These are phyloP conservation scores for Indicator maculatus DNA, from an alignment of 2,113 vertebrate species.

Conservation along the genomic window DNA sequence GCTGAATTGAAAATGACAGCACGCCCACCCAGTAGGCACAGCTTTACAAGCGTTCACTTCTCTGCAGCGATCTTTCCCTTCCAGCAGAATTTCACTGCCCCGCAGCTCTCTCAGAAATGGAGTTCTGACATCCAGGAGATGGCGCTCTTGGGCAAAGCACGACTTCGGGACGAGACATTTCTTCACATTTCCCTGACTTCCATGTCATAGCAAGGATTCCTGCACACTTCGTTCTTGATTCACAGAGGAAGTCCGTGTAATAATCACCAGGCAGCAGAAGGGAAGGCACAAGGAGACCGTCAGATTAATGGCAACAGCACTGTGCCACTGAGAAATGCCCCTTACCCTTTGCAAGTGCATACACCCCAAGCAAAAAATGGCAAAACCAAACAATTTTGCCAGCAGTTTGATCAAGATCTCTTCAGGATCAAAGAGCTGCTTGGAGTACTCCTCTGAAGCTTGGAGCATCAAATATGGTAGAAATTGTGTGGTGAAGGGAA, in stretches of 20 bases:
- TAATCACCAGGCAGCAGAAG: background rate
- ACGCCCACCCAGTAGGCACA: background rate
- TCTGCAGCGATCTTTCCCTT: background rate
- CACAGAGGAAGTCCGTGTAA: background rate
- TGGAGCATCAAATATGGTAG: background rate
- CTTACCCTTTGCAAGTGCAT: rapidly evolving
- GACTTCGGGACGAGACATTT: background rate
- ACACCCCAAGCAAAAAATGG: background rate
- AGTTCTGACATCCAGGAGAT: constrained; percentile 31
- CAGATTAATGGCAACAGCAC: background rate
- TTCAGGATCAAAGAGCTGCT: background rate
- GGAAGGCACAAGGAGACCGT: background rate
- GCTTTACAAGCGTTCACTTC: background rate
- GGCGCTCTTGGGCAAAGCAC: constrained; percentile 57
- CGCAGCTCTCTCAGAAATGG: rapidly evolving
- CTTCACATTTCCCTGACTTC: background rate
- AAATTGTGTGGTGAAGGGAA: background rate
- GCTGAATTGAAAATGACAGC: background rate
- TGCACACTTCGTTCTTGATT: background rate
- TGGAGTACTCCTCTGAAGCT: background rate
- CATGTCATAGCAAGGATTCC: background rate
- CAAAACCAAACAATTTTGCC: background rate
- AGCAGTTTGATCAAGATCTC: background rate
- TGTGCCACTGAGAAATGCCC: background rate
- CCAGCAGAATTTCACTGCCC: background rate